A percentile compares a stretch with the other conserved stretches of the same genome.
Conservation (phyloP, 2,888 invertebrate species). For the Orthosia gracilis region DNA sequence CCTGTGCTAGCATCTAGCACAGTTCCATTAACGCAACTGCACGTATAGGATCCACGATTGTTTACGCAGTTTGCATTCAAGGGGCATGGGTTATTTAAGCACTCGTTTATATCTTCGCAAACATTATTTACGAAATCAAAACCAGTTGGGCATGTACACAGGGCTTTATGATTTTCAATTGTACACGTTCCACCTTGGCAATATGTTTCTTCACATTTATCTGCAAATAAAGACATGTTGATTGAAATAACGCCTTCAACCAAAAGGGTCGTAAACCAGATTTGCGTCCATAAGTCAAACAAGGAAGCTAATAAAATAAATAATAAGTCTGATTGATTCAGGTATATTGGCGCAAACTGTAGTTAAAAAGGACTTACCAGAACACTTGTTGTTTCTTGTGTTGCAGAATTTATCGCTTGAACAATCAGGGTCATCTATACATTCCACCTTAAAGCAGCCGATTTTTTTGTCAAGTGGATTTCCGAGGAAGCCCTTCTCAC, state of each 20-base stretch:
- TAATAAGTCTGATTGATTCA: neutral
- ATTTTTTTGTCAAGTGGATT: conserved; percentile 94
- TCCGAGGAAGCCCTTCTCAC: conserved; percentile 95
- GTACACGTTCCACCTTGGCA: conserved; percentile 96
- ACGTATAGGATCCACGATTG: conserved; percentile 94
- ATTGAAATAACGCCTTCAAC: neutral
- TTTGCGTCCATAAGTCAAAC: conserved; percentile 1
- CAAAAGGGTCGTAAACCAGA: neutral
- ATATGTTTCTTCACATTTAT: conserved; percentile 95
- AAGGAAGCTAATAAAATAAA: neutral
- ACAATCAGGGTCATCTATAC: conserved; percentile 95
- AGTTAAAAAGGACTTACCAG: conserved; percentile 90
- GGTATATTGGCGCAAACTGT: neutral
- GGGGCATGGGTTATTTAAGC: conserved; percentile 95
- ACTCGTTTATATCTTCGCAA: conserved; percentile 96
- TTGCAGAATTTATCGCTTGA: conserved; percentile 94
- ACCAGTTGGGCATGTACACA: conserved; percentile 95
- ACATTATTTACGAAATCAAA: conserved; percentile 92
- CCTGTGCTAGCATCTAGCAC: conserved; percentile 94
- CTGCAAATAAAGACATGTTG: conserved; percentile 82
- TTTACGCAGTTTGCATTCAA: conserved; percentile 95
- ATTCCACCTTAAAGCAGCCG: conserved; percentile 97
- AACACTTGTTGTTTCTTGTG: conserved; percentile 94
- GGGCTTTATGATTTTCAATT: conserved; percentile 93
- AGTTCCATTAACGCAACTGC: conserved; percentile 95